Evolutionary conservation across 2,888 invertebrate species (phyloP).

Genomic region (Caenorhabditis angaria): DNA sequence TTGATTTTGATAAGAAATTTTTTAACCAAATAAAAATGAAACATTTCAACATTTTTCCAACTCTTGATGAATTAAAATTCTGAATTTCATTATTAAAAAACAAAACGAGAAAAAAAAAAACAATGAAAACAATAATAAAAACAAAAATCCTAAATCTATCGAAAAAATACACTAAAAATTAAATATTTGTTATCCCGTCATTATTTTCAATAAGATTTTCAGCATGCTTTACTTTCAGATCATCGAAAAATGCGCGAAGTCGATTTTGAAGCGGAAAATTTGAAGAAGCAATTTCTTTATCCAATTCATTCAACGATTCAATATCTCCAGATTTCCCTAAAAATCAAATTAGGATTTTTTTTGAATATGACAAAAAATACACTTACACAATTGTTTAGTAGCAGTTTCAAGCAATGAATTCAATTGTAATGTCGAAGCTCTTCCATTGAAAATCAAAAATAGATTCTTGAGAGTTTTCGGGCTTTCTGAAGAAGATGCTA

Average conservation of each 20-base stretch:
- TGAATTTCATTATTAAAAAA: not conserved
- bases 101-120: not conserved
- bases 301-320: slow-evolving; percentile 21
- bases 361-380: not conserved
- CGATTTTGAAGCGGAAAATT: slow-evolving; percentile 37
- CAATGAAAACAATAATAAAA: slow-evolving; percentile 1
- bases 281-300: slow-evolving; percentile 24
- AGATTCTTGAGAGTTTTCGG: slow-evolving; percentile 22
- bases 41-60: slow-evolving; percentile 16
- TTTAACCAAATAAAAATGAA: slow-evolving; percentile 13
- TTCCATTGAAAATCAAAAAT: slow-evolving; percentile 39
- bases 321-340: slow-evolving; percentile 30
- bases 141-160: slow-evolving; percentile 5
- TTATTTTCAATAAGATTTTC: slow-evolving; percentile 19
- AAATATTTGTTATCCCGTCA: slow-evolving; percentile 14
- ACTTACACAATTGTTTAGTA: slow-evolving; percentile 36
- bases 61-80: slow-evolving; percentile 8
- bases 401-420: slow-evolving; percentile 31
- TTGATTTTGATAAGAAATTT: not conserved
- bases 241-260: slow-evolving; percentile 36
- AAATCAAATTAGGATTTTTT: not conserved
- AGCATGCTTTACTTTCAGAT: slow-evolving; percentile 21
- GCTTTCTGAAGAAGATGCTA: slow-evolving; percentile 21
- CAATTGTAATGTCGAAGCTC: slow-evolving; percentile 35
- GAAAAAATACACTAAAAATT: slow-evolving; percentile 19